These are phyloP conservation scores for Verasper variegatus DNA, from an alignment of 2,113 vertebrate species.

Conservation along the genomic window DNA sequence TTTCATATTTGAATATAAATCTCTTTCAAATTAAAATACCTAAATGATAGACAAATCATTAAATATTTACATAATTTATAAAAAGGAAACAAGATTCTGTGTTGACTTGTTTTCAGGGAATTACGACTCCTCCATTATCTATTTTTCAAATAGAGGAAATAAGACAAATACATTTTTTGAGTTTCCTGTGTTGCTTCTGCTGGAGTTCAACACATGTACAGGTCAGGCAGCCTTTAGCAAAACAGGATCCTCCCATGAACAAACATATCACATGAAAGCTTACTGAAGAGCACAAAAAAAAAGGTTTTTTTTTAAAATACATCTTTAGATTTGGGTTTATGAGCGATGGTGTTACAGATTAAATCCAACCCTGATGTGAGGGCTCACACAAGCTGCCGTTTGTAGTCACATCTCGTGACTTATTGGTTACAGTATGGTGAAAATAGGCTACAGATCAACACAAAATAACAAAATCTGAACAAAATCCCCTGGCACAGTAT, in stretches of 20 bases:
- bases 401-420: constrained; percentile 58
- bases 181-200: constrained; percentile 43
- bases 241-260: constrained; percentile 24
- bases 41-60: constrained; percentile 79
- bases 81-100: constrained; percentile 73
- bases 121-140: constrained; percentile 24
- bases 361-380: constrained; percentile 43
- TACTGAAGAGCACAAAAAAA: constrained; percentile 14
- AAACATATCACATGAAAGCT: constrained; percentile 27
- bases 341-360: constrained; percentile 45
- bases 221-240: constrained; percentile 55
- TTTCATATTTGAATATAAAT: constrained; percentile 84
- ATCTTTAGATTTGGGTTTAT: constrained; percentile 49
- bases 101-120: constrained; percentile 50
- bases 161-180: constrained; percentile 35
- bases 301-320: constrained; percentile 6
- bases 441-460: constrained; percentile 48
- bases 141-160: constrained; percentile 41
- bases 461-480: constrained; percentile 12
- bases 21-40: constrained; percentile 80
- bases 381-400: constrained; percentile 72
- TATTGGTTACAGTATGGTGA: constrained; percentile 53
- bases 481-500: constrained; percentile 47
- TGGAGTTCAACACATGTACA: constrained; percentile 50
- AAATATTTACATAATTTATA: constrained; percentile 81